Conservation (phyloP, 2,113 vertebrate species). For the Mesembrinibis cayennensis region DNA sequence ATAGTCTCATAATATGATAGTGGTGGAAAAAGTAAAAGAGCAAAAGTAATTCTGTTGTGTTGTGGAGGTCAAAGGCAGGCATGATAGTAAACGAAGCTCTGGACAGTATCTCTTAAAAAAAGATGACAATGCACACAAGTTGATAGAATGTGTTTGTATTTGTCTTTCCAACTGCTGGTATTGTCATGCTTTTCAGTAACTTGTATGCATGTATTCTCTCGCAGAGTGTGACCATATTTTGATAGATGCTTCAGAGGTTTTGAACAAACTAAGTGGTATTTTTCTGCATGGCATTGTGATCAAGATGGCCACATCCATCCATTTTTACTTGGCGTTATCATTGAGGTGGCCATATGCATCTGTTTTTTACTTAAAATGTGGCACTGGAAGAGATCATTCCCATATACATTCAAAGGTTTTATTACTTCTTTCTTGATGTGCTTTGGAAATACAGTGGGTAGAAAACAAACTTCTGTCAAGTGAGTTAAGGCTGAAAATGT, state of each 20-base stretch:
- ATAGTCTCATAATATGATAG: not conserved
- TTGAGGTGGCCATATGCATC: not conserved
- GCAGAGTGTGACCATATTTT: not conserved
- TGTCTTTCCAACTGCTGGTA: not conserved
- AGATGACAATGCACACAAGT: not conserved
- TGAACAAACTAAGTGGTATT: not conserved
- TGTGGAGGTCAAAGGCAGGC: not conserved
- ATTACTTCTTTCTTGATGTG: not conserved
- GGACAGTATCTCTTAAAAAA: not conserved
- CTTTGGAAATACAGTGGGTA: not conserved
- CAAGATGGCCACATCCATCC: not conserved
- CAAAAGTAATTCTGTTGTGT: fast-evolving
- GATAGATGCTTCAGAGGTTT: not conserved
- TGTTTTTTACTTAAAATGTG: not conserved
- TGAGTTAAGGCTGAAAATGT: not conserved
- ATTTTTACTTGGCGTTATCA: not conserved
- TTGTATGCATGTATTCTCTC: not conserved
- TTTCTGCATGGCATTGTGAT: not conserved
- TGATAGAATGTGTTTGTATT: not conserved
- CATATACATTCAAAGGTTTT: not conserved
- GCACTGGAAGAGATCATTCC: not conserved
- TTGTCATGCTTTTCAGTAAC: not conserved
- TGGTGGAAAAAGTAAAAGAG: not conserved
- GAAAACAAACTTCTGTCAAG: not conserved
- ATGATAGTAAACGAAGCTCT: not conserved